Evolutionary conservation across 2,797 vertebrate genomes (phyloP).

Genomic region (Acropternis orthonyx): DNA sequence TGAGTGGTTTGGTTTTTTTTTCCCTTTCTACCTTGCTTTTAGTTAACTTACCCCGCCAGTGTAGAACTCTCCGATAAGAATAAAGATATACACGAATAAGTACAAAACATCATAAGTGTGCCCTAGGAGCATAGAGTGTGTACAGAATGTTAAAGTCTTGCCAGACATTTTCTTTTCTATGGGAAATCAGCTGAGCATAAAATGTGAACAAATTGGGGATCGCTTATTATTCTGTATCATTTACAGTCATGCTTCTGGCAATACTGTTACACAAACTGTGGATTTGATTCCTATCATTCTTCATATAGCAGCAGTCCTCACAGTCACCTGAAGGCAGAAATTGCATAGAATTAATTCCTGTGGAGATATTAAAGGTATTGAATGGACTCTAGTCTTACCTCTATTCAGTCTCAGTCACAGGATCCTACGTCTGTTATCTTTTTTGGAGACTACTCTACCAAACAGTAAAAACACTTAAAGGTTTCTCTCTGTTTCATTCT

Average conservation of each 20-base stretch:
- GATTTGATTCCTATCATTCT: neutral
- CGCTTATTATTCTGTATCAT: neutral
- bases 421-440: neutral
- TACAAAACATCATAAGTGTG: neutral
- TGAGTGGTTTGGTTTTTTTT: neutral
- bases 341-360: neutral
- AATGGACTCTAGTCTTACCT: neutral
- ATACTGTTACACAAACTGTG: neutral
- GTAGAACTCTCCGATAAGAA: neutral
- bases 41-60: neutral
- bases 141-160: neutral
- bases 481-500: neutral
- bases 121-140: neutral
- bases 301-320: neutral
- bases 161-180: neutral
- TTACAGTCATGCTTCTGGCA: neutral
- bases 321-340: neutral
- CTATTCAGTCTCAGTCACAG: neutral
- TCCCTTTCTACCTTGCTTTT: neutral
- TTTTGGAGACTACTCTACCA: neutral
- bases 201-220: neutral
- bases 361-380: neutral
- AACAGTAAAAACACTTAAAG: neutral
- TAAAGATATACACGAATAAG: neutral
- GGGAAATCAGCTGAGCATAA: conserved; percentile 17